phyloP scores from a whole-genome alignment of 64 coral and sea anemone genomes.

The Montipora efflorescens region DNA sequence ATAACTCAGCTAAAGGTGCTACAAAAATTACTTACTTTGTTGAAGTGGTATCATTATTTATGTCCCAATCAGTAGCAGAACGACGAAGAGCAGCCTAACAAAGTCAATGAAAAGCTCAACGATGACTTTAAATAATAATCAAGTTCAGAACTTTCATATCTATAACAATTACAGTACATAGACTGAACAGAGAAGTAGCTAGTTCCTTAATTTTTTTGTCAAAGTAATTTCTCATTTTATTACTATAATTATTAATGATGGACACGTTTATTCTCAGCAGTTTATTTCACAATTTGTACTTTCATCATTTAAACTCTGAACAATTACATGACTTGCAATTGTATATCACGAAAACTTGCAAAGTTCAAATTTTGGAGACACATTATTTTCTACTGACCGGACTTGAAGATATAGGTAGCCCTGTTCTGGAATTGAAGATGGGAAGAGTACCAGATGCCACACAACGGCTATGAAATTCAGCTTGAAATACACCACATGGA shows the following conservation, averaged over 20 bases:
- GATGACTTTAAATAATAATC: not conserved
- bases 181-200: too few relatives aligned
- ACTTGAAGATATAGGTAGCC: constrained; percentile 94
- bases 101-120: not conserved
- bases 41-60: not conserved
- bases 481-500: not conserved
- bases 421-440: constrained; percentile 94
- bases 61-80: constrained; percentile 46
- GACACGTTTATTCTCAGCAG: too few relatives aligned
- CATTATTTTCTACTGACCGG: constrained; percentile 68
- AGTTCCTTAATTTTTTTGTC: too few relatives aligned
- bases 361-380: not conserved
- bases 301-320: too few relatives aligned
- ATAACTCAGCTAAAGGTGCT: too few relatives aligned
- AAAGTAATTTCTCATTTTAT: too few relatives aligned
- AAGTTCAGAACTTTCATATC: too few relatives aligned
- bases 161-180: too few relatives aligned
- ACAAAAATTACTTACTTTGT: not conserved
- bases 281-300: too few relatives aligned
- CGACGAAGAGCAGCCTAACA: constrained; percentile 63
- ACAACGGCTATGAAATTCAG: not conserved
- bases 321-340: too few relatives aligned
- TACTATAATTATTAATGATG: too few relatives aligned
- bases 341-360: too few relatives aligned
- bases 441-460: constrained; percentile 79